Evolutionary conservation across 2,113 vertebrate genomes (phyloP), one percentile per base, ranked within the genome.

Genomic region (Otis tarda): DNA sequence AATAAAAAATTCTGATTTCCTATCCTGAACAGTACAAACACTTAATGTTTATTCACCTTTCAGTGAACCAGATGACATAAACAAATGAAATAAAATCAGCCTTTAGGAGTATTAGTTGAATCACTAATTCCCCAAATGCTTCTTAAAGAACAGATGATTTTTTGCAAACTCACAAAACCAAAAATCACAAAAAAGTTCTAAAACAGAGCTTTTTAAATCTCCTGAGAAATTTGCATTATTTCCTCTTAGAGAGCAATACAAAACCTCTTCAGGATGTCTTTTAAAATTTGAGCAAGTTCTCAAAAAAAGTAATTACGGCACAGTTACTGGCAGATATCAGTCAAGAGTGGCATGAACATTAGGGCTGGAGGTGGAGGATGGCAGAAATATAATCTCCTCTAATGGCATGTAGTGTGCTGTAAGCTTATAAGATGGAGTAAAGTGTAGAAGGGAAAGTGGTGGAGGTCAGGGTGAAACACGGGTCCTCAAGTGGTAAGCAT

Each of bases 1-100:
- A 95, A 90, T 88, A 94, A 93, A 95, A 91, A 39, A 23, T 75
- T 89, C 41, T 73, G 10, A 91, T 91, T 95, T 93, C 82, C 77
- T 59, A 71, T 17, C 45, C 49, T 70, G 33, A 90, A 80, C 2
- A 13, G 49, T 80, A 86, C 28, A 86, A 88, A 82, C 30, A 57
- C 0, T 0, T n/a, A 35, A 55, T 41, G 53, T 87, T 94, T 88
- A 73, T 74, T 83, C 89, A 68, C 60, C 68, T 87, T 53, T 88
- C 75, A 91, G 60, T 67, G 85, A 91, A 87, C 53, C 19, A 3
- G 59, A 57, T 53, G 52, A 90, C 63, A 85, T 35, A 81, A 91
- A 67, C 43, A 84, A 88, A 90, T 53, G 12, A 74, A 87, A 67
- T 35, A 70, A 64, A 87, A 75, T 23, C 64, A 83, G 50, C 14